phyloP scores from a whole-genome alignment of 64 coral and sea anemone species.

The Pocillopora verrucosa region DNA sequence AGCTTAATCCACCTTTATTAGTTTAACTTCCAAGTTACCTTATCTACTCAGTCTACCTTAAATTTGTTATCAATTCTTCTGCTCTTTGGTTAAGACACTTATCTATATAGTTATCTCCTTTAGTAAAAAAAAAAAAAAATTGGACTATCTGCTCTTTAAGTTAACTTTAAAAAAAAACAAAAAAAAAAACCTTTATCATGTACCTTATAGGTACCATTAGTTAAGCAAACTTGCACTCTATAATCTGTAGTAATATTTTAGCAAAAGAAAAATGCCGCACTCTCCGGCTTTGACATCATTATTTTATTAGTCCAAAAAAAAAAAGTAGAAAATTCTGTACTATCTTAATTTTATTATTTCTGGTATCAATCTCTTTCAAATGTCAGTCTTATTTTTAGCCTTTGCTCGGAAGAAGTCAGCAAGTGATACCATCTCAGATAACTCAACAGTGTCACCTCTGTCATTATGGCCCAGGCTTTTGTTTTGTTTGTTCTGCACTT shows the following conservation, averaged over 20 bases:
- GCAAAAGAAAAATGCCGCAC: no score
- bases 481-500: no score
- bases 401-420: background rate
- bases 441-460: no score
- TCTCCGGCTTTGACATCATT: no score
- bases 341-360: background rate
- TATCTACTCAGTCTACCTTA: background rate
- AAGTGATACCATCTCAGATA: background rate
- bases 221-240: no score
- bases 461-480: no score
- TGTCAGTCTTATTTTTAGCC: background rate
- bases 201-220: no score
- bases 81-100: background rate
- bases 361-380: background rate
- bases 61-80: background rate
- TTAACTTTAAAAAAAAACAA: background rate
- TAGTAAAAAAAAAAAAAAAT: background rate
- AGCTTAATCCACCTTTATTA: background rate
- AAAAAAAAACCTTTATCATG: no score
- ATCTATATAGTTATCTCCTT: no score
- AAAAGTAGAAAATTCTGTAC: no score
- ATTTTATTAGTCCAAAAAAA: no score
- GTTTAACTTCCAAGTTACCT: background rate
- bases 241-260: no score
- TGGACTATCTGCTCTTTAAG: background rate